Evolutionary conservation across 2,888 invertebrate genomes (phyloP), one percentile per base, ranked within the genome.

Genomic region (Brachypalpus laphriformis): DNA sequence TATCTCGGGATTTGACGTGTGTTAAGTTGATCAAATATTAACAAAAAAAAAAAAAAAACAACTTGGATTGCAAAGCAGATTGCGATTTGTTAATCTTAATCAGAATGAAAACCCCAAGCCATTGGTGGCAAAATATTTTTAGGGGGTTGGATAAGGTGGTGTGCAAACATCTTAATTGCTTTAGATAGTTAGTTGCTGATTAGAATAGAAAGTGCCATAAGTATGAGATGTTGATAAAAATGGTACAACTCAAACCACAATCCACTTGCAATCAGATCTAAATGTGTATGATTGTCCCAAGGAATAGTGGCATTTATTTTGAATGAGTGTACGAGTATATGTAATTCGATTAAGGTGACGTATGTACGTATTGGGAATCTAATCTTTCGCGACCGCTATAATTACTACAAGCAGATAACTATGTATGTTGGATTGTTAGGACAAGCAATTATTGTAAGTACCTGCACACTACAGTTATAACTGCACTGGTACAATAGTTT

Each of bases 11-110:
- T n/a, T 59, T 3, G 3, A 5, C 18, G 9, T 6, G 18, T 28
- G 22, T 31, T 31, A 9, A 9, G 16, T 18, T 49, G 63, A 65
- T 65, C 47, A 65, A 31, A 18, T 22, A n/a, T n/a, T n/a, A n/a
- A n/a, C n/a, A n/a, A n/a, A n/a, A n/a, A n/a, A n/a, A n/a, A n/a
- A n/a, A 25, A 28, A 61, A 57, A 40, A 40, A 9, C 14, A 4
- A 16, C 2, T 3, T 8, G 20, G 4, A 20, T 16, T 56, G 31
- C 54, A 31, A 56, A 31, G 9, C 5, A 56, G 18, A 34, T 40
- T 57, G 40, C 22, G 6, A 22, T 40, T 14, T 37, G n/a, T n/a
- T n/a, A n/a, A n/a, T n/a, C n/a, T n/a, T n/a, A n/a, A 57, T 57
- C 57, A 31, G 7, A 6, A 14, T 31, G 8, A 54, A 18, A 31